Conservation (phyloP, 2,797 vertebrate genomes). For the Fundulus diaphanus region DNA sequence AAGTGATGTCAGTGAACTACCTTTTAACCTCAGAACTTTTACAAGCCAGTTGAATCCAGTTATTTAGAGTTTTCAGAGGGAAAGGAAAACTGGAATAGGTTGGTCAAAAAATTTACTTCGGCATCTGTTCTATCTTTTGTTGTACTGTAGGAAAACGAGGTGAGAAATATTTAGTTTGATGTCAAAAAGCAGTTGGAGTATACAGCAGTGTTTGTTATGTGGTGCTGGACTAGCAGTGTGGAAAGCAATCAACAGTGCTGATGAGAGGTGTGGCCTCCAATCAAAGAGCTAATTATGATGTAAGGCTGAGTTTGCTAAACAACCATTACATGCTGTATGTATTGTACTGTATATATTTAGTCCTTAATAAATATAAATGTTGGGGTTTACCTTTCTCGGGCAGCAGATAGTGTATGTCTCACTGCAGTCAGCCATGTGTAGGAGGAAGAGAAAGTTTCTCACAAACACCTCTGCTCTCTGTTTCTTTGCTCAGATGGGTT, state of each 20-base stretch:
- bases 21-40: not conserved
- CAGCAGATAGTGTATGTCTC: not conserved
- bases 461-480: conserved; percentile 22
- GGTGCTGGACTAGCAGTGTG: not conserved
- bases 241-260: not conserved
- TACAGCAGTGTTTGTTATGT: not conserved
- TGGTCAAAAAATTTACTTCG: not conserved
- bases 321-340: not conserved
- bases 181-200: not conserved
- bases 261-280: not conserved
- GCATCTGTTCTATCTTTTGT: not conserved
- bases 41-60: not conserved
- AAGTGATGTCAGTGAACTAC: not conserved
- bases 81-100: not conserved
- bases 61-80: not conserved
- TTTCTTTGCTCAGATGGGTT: conserved; percentile 44
- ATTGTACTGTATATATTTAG: not conserved
- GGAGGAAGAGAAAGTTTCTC: conserved; percentile 32
- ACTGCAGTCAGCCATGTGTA: not conserved
- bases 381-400: not conserved
- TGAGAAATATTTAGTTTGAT: not conserved
- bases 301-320: not conserved
- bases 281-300: not conserved
- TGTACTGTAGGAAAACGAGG: not conserved
- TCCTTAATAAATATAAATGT: not conserved